phyloP scores from a whole-genome alignment of 2,888 invertebrate species.

The Gymnoscelis rufifasciata region DNA sequence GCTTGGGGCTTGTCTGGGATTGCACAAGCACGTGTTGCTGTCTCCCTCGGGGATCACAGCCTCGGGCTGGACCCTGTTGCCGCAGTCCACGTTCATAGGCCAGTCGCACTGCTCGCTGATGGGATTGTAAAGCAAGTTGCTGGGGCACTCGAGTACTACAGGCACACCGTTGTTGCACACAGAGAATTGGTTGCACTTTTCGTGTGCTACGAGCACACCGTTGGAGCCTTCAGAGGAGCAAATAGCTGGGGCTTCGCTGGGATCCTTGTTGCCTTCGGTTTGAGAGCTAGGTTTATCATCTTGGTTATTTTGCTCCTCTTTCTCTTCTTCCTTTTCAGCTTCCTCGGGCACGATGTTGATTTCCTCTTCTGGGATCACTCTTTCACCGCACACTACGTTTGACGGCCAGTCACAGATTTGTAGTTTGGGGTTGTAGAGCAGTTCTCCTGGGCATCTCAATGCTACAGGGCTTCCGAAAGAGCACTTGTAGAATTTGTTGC shows the following conservation, averaged over 20 bases:
- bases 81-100: conserved; percentile 76
- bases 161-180: conserved; percentile 80
- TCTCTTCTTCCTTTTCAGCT: neutral
- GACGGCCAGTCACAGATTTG: conserved; percentile 44
- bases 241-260: conserved; percentile 27
- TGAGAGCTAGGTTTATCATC: neutral
- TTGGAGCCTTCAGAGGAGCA: conserved; percentile 31
- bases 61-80: conserved; percentile 29
- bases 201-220: conserved; percentile 35
- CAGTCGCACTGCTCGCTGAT: conserved; percentile 74
- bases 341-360: conserved; percentile 12
- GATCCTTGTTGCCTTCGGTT: conserved; percentile 25
- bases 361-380: conserved; percentile 19
- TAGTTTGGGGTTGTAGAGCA: conserved; percentile 36
- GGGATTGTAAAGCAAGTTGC: conserved; percentile 71
- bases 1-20: conserved; percentile 29
- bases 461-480: conserved; percentile 32
- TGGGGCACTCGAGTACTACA: conserved; percentile 73
- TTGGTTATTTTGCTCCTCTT: conserved; percentile 8
- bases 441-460: conserved; percentile 30
- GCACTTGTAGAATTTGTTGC: conserved; percentile 45
- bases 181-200: conserved; percentile 40
- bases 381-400: conserved; percentile 43
- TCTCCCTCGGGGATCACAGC: conserved; percentile 6
- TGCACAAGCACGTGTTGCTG: conserved; percentile 23